Evolutionary conservation across 2,888 invertebrate genomes (phyloP).

Genomic region (Drosophila subquinaria): DNA sequence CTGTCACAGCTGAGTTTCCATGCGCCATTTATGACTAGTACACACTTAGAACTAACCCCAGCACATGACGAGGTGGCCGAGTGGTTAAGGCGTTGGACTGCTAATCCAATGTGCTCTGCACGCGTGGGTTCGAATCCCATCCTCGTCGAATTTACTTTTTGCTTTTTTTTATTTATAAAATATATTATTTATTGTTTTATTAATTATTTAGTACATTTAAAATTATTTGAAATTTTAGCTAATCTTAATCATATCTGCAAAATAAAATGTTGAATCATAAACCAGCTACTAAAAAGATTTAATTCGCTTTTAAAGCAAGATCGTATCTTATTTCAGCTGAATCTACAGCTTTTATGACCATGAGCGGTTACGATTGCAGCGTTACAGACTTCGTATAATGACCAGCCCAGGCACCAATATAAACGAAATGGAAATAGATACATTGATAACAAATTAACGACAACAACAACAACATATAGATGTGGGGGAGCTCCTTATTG

Average conservation of each 20-base stretch:
- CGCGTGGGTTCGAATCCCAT: slow-evolving; percentile 95
- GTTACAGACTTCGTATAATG: slow-evolving; percentile 51
- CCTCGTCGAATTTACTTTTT: slow-evolving; percentile 87
- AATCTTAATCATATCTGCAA: neutral
- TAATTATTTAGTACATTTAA: neutral
- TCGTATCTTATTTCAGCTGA: slow-evolving; percentile 72
- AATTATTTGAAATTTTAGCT: neutral
- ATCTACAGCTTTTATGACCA: slow-evolving; percentile 60
- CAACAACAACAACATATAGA: slow-evolving; percentile 17
- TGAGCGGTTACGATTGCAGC: slow-evolving; percentile 15
- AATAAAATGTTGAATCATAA: slow-evolving; percentile 2
- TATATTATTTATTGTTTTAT: neutral
- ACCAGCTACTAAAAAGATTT: slow-evolving; percentile 3
- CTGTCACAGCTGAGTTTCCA: neutral
- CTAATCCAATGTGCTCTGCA: slow-evolving; percentile 95
- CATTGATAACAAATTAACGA: slow-evolving; percentile 72
- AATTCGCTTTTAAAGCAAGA: slow-evolving; percentile 50
- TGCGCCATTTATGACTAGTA: neutral
- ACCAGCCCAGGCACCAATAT: slow-evolving; percentile 45
- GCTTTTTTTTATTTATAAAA: neutral
- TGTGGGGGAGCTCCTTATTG: slow-evolving; percentile 37
- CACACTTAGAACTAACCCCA: slow-evolving; percentile 84
- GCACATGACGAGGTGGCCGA: slow-evolving; percentile 95
- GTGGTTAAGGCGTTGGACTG: slow-evolving; percentile 95
- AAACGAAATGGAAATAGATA: slow-evolving; percentile 76